These are phyloP conservation scores for Pipistrellus kuhlii DNA, from an alignment of 2,797 vertebrate genomes.

Conservation along the genomic window DNA sequence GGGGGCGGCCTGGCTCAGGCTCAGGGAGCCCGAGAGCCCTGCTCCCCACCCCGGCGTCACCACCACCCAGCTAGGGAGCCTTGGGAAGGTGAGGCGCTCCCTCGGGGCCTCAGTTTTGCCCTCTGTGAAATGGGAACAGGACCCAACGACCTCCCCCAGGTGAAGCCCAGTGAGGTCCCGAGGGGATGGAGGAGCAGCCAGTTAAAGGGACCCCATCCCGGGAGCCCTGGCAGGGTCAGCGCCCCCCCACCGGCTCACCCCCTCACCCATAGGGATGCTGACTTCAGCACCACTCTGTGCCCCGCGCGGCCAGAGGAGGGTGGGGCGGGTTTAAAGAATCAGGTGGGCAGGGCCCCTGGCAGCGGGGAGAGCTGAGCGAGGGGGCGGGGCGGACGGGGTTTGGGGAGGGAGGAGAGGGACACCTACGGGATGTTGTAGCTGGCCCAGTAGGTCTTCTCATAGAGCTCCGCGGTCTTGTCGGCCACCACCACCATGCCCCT, in stretches of 20 bases:
- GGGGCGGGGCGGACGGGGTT: background rate
- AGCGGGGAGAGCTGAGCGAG: fast-evolving
- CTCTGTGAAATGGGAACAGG: background rate
- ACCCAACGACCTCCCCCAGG: background rate
- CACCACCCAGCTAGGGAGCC: background rate
- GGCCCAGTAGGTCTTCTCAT: slow-evolving; percentile 94
- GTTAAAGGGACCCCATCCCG: background rate
- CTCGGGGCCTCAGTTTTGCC: background rate
- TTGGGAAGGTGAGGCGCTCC: background rate
- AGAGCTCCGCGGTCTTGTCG: slow-evolving; percentile 92
- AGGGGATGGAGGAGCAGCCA: fast-evolving
- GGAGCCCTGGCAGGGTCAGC: background rate
- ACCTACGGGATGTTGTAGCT: slow-evolving; percentile 97
- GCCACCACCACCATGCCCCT: slow-evolving; percentile 91
- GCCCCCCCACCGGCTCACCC: background rate
- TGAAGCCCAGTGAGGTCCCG: background rate
- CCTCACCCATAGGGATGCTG: background rate
- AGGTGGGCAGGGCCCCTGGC: background rate
- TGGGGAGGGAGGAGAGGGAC: fast-evolving
- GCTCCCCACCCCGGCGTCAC: background rate
- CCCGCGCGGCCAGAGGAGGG: background rate
- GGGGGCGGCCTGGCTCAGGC: background rate
- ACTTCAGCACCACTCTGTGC: background rate
- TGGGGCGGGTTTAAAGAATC: background rate
- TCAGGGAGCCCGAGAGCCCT: background rate